Evolutionary conservation across 1,140 invertebrate genomes (phyloP).

Genomic region (Atta texana): DNA sequence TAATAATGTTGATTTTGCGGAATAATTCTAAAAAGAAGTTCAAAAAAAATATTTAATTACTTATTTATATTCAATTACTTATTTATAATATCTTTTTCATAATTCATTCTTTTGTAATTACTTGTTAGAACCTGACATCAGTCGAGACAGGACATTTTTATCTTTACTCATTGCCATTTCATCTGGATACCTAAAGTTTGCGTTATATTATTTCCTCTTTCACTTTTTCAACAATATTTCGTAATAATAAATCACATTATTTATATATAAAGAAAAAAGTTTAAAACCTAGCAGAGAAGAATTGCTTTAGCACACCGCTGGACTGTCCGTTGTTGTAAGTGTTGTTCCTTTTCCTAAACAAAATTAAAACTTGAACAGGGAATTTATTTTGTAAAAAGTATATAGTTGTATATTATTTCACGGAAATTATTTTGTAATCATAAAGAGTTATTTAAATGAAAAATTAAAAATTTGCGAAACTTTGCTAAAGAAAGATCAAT

Average conservation of each 20-base stretch:
- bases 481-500: constrained; percentile 11
- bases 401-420: constrained; percentile 3
- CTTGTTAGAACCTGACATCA: constrained; percentile 67
- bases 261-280: neutral
- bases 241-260: neutral
- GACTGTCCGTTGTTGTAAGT: constrained; percentile 74
- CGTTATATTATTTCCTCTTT: neutral
- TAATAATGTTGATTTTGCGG: constrained; percentile 67
- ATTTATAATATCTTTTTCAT: constrained; percentile 35
- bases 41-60: neutral
- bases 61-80: too few relatives aligned
- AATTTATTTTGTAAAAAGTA: neutral
- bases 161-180: constrained; percentile 62
- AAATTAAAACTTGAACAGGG: constrained; percentile 13
- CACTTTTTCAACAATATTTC: neutral
- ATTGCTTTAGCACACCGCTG: constrained; percentile 71
- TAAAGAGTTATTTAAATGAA: neutral
- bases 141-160: constrained; percentile 65
- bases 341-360: constrained; percentile 73
- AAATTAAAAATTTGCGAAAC: neutral
- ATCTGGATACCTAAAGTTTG: constrained; percentile 63
- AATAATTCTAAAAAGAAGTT: constrained; percentile 15
- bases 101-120: constrained; percentile 35
- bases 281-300: constrained; percentile 75
- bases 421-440: constrained; percentile 2